Evolutionary conservation across 2,113 vertebrate species (phyloP), one percentile per base, ranked within the genome.

Genomic region (Misgurnus mizolepis): DNA sequence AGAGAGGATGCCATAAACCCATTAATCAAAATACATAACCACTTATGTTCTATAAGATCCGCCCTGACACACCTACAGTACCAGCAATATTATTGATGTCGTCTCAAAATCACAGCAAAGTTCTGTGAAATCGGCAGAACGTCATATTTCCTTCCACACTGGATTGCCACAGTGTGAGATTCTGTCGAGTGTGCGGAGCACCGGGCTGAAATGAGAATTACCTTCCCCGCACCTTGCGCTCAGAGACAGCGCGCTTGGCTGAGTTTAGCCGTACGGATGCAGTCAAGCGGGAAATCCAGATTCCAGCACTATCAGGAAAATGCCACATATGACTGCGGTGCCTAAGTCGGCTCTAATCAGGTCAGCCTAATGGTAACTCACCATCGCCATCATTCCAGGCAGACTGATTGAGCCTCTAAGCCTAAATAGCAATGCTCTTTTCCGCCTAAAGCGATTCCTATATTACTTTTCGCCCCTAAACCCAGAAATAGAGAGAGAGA

Each of bases 271-370:
- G 83, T 80, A 83, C 80, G 88, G 91, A 90, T 79, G 90, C 92
- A 90, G 85, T 89, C 89, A 88, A 92, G 91, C 92, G 88, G 90
- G 91, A 92, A 93, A 93, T 93, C 92, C 92, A 91, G 92, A 93
- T 93, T 93, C 91, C 87, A 84, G 86, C 90, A 87, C 90, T 93
- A 93, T 93, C 92, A 92, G 92, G 90, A 88, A 93, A 93, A 93
- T 90, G 88, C 89, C 92, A 92, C 90, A 91, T 92, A 92, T 90
- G 91, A 81, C 81, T 80, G 86, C 83, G 70, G 87, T 82, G 88
- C 91, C 89, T 93, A 91, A 93, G 92, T 91, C 88, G 77, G 87
- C 84, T 82, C 89, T 93, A 91, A 93, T 92, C 92, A 89, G 90
- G 87, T 85, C 91, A 84, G 90, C 88, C 89, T 86, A 86, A 86